These are phyloP conservation scores for Drosophila diplacantha DNA, from an alignment of 2,888 invertebrate species.

Conservation along the genomic window DNA sequence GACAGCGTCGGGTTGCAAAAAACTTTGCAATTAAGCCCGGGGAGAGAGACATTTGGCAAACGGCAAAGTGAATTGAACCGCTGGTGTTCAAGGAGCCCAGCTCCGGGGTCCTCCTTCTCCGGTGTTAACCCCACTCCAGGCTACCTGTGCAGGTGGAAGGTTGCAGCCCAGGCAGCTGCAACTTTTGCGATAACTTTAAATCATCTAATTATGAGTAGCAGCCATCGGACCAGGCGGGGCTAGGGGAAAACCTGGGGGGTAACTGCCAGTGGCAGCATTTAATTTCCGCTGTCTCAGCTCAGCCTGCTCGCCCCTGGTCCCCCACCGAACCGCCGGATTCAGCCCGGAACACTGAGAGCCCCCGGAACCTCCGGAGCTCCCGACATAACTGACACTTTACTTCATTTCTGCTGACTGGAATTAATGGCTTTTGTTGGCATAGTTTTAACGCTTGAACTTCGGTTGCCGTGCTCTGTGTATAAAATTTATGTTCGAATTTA, in stretches of 20 bases:
- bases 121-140: background rate
- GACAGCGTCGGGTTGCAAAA: slow-evolving; percentile 49
- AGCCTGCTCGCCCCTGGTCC: slow-evolving; percentile 23
- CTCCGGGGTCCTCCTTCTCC: background rate
- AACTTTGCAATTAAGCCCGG: slow-evolving; percentile 68
- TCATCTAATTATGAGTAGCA: slow-evolving; percentile 73
- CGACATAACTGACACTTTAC: slow-evolving; percentile 66
- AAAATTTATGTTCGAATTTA: slow-evolving; percentile 72
- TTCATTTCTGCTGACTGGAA: slow-evolving; percentile 72
- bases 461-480: slow-evolving; percentile 51
- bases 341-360: slow-evolving; percentile 11
- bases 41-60: slow-evolving; percentile 58
- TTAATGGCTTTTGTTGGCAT: slow-evolving; percentile 74
- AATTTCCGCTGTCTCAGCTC: slow-evolving; percentile 57
- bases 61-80: slow-evolving; percentile 48
- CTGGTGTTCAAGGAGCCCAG: slow-evolving; percentile 21
- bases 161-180: slow-evolving; percentile 43
- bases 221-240: slow-evolving; percentile 45
- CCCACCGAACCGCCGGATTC: slow-evolving; percentile 2
- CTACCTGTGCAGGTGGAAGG: slow-evolving; percentile 27
- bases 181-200: slow-evolving; percentile 74
- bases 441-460: slow-evolving; percentile 69
- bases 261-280: slow-evolving; percentile 53
- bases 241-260: slow-evolving; percentile 9
- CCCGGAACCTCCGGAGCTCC: slow-evolving; percentile 12